Conservation (phyloP, 2,797 vertebrate species). For the Hydrophis major region DNA sequence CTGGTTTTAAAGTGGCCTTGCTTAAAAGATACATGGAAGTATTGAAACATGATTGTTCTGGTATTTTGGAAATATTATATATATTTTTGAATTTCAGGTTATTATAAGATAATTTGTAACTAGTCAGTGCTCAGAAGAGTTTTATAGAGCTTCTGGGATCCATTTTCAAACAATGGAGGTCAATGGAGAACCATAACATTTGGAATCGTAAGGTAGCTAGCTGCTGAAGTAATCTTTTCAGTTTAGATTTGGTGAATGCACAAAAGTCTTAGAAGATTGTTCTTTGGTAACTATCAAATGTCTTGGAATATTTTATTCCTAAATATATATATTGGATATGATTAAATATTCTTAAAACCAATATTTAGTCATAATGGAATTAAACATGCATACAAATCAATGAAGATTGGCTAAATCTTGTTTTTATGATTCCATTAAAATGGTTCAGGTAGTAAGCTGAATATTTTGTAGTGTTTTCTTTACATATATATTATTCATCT, state of each 20-base stretch:
- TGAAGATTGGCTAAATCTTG: neutral
- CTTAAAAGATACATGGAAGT: neutral
- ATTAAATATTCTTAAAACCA: neutral
- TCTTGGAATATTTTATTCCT: neutral
- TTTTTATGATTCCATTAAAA: neutral
- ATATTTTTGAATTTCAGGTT: neutral
- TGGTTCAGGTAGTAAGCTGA: neutral
- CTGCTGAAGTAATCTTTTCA: neutral
- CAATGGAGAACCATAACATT: neutral
- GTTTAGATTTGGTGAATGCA: neutral
- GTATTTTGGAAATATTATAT: neutral
- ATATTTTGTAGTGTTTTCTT: neutral
- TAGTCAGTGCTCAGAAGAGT: neutral
- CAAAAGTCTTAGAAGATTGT: neutral
- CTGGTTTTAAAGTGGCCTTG: neutral
- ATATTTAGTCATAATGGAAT: neutral
- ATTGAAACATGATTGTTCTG: neutral
- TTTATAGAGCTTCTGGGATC: neutral
- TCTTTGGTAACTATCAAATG: neutral
- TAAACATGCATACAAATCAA: neutral
- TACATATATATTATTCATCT: neutral
- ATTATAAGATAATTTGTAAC: neutral
- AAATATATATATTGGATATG: neutral
- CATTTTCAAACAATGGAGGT: neutral
- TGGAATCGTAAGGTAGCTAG: neutral